A percentile compares a stretch with the other conserved stretches of the same genome.
These are phyloP conservation scores for Stichopus chloronotus DNA, from an alignment of 35 echinoderm and acorn worm genomes.

Conservation along the genomic window DNA sequence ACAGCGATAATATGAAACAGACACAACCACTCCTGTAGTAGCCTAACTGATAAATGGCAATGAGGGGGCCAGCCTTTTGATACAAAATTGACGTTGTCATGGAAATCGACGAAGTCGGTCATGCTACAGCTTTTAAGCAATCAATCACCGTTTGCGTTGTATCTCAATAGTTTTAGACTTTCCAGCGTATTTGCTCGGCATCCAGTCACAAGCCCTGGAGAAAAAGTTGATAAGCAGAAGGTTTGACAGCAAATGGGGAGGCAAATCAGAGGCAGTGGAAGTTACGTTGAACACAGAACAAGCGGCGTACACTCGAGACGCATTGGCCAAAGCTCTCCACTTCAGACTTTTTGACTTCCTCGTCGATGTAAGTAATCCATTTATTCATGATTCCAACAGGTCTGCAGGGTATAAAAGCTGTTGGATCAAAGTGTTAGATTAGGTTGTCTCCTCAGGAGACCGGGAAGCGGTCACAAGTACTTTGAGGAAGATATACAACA, in stretches of 20 bases:
- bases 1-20: no score
- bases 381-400: no score
- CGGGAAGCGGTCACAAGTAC: no score
- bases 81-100: no score
- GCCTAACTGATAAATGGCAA: no score
- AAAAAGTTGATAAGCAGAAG: conserved; percentile 83
- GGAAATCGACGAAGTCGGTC: neutral
- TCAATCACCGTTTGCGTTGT: conserved; percentile 10
- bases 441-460: no score
- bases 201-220: conserved; percentile 62
- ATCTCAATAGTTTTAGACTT: conserved; percentile 85
- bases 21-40: no score
- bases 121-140: neutral
- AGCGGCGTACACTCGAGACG: conserved; percentile 85
- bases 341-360: conserved; percentile 92
- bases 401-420: no score
- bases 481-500: no score
- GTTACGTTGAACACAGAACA: conserved; percentile 92
- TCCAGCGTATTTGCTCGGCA: conserved; percentile 81
- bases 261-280: conserved; percentile 84
- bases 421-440: no score
- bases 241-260: conserved; percentile 99
- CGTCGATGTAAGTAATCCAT: conserved; percentile 58
- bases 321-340: conserved; percentile 90
- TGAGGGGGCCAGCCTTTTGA: no score